Percentiles rank a stretch among this genome's conserved stretches.
Conservation (phyloP, 2,888 invertebrate species). For the Gasteruption jaculator region DNA sequence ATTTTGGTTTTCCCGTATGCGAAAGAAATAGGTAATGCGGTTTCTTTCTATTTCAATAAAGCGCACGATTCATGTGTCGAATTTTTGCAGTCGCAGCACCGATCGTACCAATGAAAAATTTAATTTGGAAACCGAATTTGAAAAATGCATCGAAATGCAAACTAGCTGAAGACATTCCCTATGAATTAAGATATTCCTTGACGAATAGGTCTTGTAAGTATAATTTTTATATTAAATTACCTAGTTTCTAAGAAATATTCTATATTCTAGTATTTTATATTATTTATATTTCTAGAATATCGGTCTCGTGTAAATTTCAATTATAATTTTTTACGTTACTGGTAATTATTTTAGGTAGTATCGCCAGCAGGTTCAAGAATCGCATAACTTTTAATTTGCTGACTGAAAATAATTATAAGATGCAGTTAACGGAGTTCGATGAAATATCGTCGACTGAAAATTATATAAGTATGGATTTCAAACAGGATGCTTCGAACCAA, state of each 20-base stretch:
- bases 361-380: conserved; percentile 37
- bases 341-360: conserved; percentile 30
- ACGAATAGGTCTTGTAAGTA: conserved; percentile 29
- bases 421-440: conserved; percentile 27
- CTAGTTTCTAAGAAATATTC: too few relatives aligned
- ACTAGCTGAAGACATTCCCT: conserved; percentile 27
- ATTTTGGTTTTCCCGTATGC: conserved; percentile 42
- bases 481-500: conserved; percentile 28
- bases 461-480: conserved; percentile 39
- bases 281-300: conserved; percentile 9
- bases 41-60: conserved; percentile 4
- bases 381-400: conserved; percentile 35
- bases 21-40: conserved; percentile 36
- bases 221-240: neutral
- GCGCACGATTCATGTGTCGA: conserved; percentile 9
- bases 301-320: conserved; percentile 6
- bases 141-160: conserved; percentile 34
- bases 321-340: conserved; percentile 3
- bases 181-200: conserved; percentile 31
- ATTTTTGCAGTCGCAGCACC: conserved; percentile 34
- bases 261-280: neutral
- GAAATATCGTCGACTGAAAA: conserved; percentile 31
- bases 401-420: conserved; percentile 23
- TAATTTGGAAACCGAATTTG: conserved; percentile 36
- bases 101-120: conserved; percentile 27